These are phyloP conservation scores for Ammodramus savannarum DNA, from an alignment of 2,113 vertebrate species.

Conservation along the genomic window DNA sequence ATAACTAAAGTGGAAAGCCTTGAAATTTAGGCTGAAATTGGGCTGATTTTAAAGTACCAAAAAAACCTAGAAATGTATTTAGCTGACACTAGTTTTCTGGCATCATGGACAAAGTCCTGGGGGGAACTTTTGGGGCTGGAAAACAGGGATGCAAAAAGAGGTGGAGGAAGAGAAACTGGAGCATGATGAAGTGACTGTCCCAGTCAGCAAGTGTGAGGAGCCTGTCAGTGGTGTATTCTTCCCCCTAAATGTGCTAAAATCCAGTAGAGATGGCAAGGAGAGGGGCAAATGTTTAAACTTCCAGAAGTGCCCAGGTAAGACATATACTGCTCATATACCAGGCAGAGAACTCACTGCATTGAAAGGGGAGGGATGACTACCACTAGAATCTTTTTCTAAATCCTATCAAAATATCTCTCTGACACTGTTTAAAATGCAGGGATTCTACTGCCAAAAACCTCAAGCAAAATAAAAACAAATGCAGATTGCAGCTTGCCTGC, in stretches of 20 bases:
- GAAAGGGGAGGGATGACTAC: neutral
- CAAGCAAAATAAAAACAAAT: neutral
- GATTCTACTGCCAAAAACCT: neutral
- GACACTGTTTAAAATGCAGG: neutral
- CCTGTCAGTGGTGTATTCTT: neutral
- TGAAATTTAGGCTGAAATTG: neutral
- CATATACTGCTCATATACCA: neutral
- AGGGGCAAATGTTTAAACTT: neutral
- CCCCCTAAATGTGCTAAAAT: neutral
- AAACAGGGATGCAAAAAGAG: neutral
- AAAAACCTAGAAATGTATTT: neutral
- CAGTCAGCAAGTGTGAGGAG: neutral
- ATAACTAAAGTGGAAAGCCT: neutral
- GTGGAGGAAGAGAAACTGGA: neutral
- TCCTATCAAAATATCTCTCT: neutral
- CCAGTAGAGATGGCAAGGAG: neutral
- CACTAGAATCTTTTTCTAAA: neutral
- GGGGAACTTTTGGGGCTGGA: neutral
- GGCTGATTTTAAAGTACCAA: neutral
- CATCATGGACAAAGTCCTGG: neutral
- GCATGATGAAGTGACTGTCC: neutral
- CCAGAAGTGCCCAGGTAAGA: neutral
- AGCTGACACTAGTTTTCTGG: neutral
- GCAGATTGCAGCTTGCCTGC: neutral
- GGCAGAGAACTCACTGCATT: neutral